A percentile compares a stretch with the other conserved stretches of the same genome.
phyloP scores from a whole-genome alignment of 2,797 vertebrate species.

The Peromyscus nudipes region DNA sequence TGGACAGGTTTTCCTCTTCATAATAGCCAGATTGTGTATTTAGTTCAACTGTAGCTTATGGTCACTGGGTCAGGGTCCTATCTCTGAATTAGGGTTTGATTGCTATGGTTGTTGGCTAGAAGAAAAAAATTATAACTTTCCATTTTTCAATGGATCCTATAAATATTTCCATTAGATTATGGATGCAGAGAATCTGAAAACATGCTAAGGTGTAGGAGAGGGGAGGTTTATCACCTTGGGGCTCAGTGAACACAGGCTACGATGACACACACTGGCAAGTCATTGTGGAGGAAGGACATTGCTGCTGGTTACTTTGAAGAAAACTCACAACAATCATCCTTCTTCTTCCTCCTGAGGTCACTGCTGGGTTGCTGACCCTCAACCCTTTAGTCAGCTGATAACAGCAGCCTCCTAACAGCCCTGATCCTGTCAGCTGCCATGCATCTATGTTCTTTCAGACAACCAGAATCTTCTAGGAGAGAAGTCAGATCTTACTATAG shows the following conservation, averaged over 20 bases:
- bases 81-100: constrained; percentile 50
- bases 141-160: constrained; percentile 22
- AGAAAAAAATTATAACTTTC: constrained; percentile 41
- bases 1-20: not conserved
- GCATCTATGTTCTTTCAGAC: not conserved
- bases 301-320: not conserved
- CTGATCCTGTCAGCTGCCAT: not conserved
- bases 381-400: not conserved
- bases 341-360: not conserved
- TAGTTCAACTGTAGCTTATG: not conserved
- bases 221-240: not conserved
- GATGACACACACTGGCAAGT: not conserved
- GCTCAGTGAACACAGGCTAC: not conserved
- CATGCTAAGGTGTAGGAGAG: constrained; percentile 48
- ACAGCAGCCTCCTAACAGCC: not conserved
- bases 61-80: not conserved
- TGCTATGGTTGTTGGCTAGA: constrained; percentile 32
- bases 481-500: not conserved
- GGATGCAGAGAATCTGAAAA: constrained; percentile 55
- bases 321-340: not conserved
- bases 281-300: not conserved
- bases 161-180: constrained; percentile 63
- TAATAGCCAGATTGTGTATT: constrained; percentile 7
- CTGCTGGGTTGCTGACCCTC: not conserved
- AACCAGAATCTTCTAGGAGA: not conserved